These are phyloP conservation scores for Bubo scandiacus DNA, from an alignment of 2,113 vertebrate species.

Conservation along the genomic window DNA sequence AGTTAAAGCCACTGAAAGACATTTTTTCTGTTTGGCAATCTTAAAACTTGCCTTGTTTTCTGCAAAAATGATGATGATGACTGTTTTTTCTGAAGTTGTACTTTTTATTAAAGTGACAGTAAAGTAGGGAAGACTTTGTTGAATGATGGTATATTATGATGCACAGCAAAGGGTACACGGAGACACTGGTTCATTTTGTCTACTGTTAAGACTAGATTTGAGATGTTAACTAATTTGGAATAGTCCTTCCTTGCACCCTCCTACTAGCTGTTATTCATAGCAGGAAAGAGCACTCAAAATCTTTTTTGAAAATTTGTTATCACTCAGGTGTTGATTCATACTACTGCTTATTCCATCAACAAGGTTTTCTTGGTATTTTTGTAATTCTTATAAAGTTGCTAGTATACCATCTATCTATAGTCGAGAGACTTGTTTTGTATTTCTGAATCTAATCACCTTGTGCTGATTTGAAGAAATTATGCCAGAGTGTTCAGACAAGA, in stretches of 20 bases:
- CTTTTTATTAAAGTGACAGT: background rate
- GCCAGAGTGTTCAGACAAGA: background rate
- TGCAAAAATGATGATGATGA: background rate
- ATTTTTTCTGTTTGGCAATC: background rate
- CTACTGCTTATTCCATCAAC: background rate
- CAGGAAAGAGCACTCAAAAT: background rate
- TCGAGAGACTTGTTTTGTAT: background rate
- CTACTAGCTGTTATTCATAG: conserved; percentile 42
- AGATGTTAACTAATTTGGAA: background rate
- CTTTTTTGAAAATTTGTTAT: background rate
- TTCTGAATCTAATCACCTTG: background rate
- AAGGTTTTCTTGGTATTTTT: background rate
- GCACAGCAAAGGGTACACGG: background rate
- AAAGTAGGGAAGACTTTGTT: background rate
- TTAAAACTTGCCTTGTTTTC: background rate
- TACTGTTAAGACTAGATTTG: background rate
- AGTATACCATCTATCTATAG: background rate
- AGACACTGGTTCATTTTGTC: background rate
- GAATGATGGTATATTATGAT: background rate
- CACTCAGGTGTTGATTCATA: conserved; percentile 11
- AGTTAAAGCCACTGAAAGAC: background rate
- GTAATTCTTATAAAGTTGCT: background rate
- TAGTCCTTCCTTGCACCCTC: conserved; percentile 32
- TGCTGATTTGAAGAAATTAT: background rate
- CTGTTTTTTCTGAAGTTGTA: background rate